These are phyloP conservation scores for Polydrusus pterygomalis DNA, from an alignment of 2,888 invertebrate genomes.

Conservation along the genomic window DNA sequence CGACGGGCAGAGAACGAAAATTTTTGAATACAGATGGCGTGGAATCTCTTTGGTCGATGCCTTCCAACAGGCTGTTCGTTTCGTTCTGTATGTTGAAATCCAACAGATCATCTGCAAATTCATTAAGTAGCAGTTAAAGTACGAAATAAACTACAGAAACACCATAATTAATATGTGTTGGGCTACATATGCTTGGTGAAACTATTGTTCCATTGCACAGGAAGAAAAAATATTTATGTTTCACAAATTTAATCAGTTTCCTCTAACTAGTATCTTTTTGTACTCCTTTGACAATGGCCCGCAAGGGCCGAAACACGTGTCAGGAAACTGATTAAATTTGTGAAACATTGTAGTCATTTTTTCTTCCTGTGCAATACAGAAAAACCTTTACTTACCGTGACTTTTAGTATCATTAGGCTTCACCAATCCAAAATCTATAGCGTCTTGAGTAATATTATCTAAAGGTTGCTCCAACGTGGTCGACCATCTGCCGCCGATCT, in stretches of 20 bases:
- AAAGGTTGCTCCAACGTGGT: slow-evolving; percentile 1
- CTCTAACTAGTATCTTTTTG: too few species aligned
- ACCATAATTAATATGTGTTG: too few species aligned
- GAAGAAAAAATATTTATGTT: too few species aligned
- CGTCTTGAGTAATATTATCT: slow-evolving; percentile 22
- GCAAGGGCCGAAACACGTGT: too few species aligned
- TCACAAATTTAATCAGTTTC: too few species aligned
- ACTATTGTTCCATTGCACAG: too few species aligned
- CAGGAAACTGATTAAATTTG: too few species aligned
- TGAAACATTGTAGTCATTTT: too few species aligned
- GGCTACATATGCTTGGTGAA: too few species aligned
- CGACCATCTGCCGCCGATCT: slow-evolving; percentile 7
- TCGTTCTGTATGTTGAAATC: slow-evolving; percentile 47
- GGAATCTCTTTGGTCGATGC: slow-evolving; percentile 28
- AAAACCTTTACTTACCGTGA: slow-evolving; percentile 59
- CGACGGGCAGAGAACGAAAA: slow-evolving; percentile 41
- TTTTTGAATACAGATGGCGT: slow-evolving; percentile 39
- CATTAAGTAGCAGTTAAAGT: too few species aligned
- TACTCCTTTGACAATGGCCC: too few species aligned
- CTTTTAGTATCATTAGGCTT: slow-evolving; percentile 65
- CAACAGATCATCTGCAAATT: slow-evolving; percentile 12
- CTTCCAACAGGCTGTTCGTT: slow-evolving; percentile 54
- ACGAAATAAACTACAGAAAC: too few species aligned
- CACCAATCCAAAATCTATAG: slow-evolving; percentile 64
- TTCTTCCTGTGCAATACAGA: background rate